phyloP scores from a whole-genome alignment of 2,888 invertebrate species.

The Pelosia muscerda region DNA sequence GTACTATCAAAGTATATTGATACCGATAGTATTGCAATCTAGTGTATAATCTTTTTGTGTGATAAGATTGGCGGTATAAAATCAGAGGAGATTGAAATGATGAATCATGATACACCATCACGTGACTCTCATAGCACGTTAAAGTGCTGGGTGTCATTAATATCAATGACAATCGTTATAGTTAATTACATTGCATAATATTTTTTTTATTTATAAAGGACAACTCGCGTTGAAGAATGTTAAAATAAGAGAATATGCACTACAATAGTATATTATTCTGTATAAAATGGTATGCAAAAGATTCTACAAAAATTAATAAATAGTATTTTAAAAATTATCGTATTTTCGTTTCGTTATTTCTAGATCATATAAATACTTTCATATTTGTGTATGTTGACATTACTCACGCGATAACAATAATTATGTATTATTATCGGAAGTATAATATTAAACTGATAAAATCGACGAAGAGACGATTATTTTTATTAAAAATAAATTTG shows the following conservation, averaged over 20 bases:
- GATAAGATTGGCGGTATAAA: constrained; percentile 4
- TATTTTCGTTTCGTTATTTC: neutral
- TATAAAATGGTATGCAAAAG: too few relatives aligned
- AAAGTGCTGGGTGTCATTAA: too few relatives aligned
- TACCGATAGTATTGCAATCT: neutral
- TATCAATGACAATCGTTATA: neutral
- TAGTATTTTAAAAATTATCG: neutral
- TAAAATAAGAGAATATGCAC: too few relatives aligned
- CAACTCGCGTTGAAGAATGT: neutral
- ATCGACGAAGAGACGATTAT: neutral
- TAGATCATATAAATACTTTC: neutral
- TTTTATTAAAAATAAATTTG: neutral
- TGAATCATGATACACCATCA: neutral
- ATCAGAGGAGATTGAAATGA: neutral
- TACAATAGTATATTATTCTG: too few relatives aligned
- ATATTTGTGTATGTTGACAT: neutral
- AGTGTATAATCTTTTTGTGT: neutral
- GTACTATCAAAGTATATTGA: neutral
- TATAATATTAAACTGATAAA: neutral
- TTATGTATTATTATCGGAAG: neutral
- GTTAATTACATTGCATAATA: neutral
- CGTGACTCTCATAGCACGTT: neutral
- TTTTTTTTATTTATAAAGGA: neutral
- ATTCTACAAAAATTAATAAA: too few relatives aligned
- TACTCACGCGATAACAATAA: neutral